A percentile compares a stretch with the other conserved stretches of the same genome.
phyloP scores from a whole-genome alignment of 2,113 vertebrate species.

The Cinclus cinclus region DNA sequence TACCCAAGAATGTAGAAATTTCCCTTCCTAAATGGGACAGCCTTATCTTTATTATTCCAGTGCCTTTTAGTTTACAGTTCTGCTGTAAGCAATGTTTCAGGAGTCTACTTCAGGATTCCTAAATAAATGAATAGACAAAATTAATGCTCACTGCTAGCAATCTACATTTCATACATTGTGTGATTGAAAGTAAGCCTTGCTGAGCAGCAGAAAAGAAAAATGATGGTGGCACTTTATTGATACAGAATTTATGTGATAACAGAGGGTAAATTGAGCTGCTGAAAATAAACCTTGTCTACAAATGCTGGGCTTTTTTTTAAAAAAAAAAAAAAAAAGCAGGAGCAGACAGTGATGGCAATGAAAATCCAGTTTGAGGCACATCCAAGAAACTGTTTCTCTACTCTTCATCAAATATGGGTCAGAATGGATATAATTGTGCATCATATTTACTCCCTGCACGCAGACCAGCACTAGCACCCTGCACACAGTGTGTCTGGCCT shows the following conservation, averaged over 20 bases:
- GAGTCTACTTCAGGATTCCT: constrained; percentile 61
- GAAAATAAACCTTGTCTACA: constrained; percentile 55
- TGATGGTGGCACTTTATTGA: constrained; percentile 38
- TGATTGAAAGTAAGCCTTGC: constrained; percentile 46
- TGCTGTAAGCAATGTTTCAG: constrained; percentile 63
- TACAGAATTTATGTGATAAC: constrained; percentile 54
- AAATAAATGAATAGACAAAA: constrained; percentile 63
- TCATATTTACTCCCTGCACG: not conserved
- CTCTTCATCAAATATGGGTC: not conserved
- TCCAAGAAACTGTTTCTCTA: not conserved
- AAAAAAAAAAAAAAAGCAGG: not conserved
- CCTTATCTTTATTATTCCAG: constrained; percentile 76
- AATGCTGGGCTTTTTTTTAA: not conserved
- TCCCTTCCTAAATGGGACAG: constrained; percentile 69
- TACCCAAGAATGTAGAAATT: constrained; percentile 72
- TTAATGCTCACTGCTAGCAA: constrained; percentile 44
- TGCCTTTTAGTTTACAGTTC: constrained; percentile 69
- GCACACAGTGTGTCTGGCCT: not conserved
- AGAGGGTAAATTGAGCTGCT: constrained; percentile 53
- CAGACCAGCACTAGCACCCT: not conserved
- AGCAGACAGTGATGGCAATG: not conserved
- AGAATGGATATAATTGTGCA: not conserved
- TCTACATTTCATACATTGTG: constrained; percentile 52
- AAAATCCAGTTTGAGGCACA: constrained; percentile 12
- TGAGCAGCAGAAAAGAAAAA: constrained; percentile 29